phyloP scores from a whole-genome alignment of 2,113 vertebrate genomes.

The Steatornis caripensis region DNA sequence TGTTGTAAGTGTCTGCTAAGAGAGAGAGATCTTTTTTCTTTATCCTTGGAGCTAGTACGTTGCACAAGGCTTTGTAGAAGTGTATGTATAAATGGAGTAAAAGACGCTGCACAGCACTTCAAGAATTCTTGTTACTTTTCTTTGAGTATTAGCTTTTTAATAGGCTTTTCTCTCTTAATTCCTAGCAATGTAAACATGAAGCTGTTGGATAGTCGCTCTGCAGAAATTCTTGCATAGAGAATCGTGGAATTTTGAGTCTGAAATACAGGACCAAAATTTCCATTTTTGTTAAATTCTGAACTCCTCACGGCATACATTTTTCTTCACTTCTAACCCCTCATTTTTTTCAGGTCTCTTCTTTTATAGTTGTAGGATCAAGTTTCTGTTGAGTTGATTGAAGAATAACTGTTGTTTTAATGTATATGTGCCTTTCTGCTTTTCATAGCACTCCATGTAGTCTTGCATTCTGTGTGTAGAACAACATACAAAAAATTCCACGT shows the following conservation, averaged over 20 bases:
- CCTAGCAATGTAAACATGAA: neutral
- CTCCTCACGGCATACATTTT: neutral
- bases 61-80: neutral
- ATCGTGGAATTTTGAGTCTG: neutral
- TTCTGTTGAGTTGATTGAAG: neutral
- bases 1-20: neutral
- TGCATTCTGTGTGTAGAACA: neutral
- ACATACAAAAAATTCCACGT: rapidly evolving
- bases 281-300: neutral
- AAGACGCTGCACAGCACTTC: rapidly evolving
- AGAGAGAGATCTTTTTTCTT: neutral
- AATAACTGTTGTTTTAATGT: neutral
- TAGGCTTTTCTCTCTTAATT: neutral
- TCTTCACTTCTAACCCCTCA: neutral
- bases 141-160: neutral
- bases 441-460: neutral
- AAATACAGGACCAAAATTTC: neutral
- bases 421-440: neutral
- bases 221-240: neutral
- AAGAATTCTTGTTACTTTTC: neutral
- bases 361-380: neutral
- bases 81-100: neutral
- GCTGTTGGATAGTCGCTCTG: neutral
- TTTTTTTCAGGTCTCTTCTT: neutral
- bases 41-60: neutral